Conservation (phyloP, 2,888 invertebrate genomes). For the Morpho achilles region DNA sequence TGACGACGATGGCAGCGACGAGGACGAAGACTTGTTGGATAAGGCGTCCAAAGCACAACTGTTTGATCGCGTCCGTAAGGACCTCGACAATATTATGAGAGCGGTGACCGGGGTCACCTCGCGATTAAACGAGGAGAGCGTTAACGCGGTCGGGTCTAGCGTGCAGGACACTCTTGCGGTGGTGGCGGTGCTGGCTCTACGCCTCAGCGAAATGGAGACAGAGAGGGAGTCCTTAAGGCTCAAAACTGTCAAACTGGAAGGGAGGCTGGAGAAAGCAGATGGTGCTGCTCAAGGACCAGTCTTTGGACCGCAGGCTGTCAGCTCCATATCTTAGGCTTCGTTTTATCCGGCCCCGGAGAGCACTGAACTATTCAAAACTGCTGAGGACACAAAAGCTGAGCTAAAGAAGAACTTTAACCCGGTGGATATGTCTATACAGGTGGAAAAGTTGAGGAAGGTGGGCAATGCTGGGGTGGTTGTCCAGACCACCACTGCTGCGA, state of each 20-base stretch:
- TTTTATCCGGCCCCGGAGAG: neutral
- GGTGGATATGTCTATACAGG: neutral
- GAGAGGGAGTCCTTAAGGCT: neutral
- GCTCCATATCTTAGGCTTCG: too few relatives aligned
- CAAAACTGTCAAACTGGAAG: too few relatives aligned
- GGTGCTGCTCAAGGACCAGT: too few relatives aligned
- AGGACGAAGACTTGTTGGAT: too few relatives aligned
- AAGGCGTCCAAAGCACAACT: too few relatives aligned
- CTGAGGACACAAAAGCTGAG: neutral
- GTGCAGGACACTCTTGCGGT: neutral
- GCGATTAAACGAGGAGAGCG: too few relatives aligned
- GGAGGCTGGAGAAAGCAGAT: too few relatives aligned
- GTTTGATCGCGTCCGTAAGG: too few relatives aligned
- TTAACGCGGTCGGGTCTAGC: neutral
- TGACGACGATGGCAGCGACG: too few relatives aligned
- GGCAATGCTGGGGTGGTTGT: constrained; percentile 23
- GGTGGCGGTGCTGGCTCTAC: neutral
- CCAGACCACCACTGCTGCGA: constrained; percentile 10
- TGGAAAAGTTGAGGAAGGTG: constrained; percentile 2
- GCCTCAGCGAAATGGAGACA: neutral
- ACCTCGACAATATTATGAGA: too few relatives aligned
- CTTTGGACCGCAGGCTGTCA: too few relatives aligned
- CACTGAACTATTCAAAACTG: neutral
- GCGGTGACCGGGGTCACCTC: too few relatives aligned
- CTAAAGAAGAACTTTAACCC: neutral